phyloP scores from a whole-genome alignment of 1,140 invertebrate genomes.

The Portunus trituberculatus region DNA sequence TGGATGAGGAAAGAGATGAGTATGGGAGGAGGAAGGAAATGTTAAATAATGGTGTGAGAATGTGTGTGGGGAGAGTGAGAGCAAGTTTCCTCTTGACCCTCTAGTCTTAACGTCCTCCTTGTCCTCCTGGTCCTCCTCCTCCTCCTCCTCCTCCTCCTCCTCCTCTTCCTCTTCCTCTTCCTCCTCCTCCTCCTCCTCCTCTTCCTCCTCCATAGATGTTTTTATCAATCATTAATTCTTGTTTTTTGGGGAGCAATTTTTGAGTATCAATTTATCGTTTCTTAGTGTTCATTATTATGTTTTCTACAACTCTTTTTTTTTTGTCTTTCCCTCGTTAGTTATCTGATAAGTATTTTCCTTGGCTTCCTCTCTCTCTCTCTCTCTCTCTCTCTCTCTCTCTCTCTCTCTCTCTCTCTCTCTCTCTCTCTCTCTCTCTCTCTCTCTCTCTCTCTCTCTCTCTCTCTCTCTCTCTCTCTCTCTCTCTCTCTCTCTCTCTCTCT shows the following conservation, averaged over 20 bases:
- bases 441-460: background rate
- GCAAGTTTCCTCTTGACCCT: no score
- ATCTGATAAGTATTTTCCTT: background rate
- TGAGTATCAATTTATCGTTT: background rate
- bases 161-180: no score
- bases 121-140: no score
- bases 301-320: no score
- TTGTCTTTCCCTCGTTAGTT: no score
- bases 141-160: background rate
- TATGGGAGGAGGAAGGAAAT: no score
- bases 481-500: constrained; percentile 25
- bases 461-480: background rate
- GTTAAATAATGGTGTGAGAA: no score
- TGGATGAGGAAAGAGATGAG: no score
- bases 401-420: background rate
- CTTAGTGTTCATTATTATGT: no score
- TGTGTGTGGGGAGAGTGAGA: no score
- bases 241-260: no score
- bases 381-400: background rate
- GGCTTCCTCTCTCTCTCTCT: background rate
- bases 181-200: background rate
- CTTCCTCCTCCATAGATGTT: background rate
- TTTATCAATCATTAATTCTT: no score
- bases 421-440: background rate
- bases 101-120: background rate